phyloP scores from a whole-genome alignment of 35 echinoderm and acorn worm genomes.

The Anneissia japonica region DNA sequence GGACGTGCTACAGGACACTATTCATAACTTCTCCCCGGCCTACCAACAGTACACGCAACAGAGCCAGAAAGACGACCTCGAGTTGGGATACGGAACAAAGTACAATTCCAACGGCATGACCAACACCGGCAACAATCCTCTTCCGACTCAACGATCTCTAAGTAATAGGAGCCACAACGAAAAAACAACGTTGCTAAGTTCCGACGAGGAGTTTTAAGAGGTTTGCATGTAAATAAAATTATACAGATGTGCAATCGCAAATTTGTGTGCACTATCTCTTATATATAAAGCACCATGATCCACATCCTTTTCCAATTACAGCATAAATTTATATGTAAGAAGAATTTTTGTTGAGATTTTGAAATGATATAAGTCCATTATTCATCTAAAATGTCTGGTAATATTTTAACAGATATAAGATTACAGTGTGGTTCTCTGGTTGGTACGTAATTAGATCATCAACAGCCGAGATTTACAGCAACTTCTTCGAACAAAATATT shows the following conservation, averaged over 20 bases:
- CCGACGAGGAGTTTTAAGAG: conserved; percentile 87
- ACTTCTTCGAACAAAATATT: too few relatives aligned
- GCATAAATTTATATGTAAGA: too few relatives aligned
- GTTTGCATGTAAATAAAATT: not conserved
- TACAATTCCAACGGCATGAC: conserved; percentile 2
- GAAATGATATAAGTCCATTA: too few relatives aligned
- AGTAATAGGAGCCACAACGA: conserved; percentile 72
- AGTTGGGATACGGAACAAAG: conserved; percentile 21
- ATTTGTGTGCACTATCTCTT: not conserved
- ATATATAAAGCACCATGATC: not conserved
- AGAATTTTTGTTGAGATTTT: too few relatives aligned
- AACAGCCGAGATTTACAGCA: too few relatives aligned
- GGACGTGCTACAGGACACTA: conserved; percentile 95
- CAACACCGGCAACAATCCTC: not conserved
- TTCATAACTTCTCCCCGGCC: conserved; percentile 93
- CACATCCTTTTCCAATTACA: too few relatives aligned
- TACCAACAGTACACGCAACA: conserved; percentile 98
- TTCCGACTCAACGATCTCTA: not conserved
- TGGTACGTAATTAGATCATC: too few relatives aligned
- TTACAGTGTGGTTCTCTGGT: too few relatives aligned
- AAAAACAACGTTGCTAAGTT: conserved; percentile 88
- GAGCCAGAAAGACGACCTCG: conserved; percentile 16
- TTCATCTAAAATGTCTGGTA: too few relatives aligned
- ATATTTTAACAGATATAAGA: too few relatives aligned
- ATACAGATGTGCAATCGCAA: not conserved